Conservation (phyloP, 2,888 invertebrate species). For the Dolichomitus sp. region DNA sequence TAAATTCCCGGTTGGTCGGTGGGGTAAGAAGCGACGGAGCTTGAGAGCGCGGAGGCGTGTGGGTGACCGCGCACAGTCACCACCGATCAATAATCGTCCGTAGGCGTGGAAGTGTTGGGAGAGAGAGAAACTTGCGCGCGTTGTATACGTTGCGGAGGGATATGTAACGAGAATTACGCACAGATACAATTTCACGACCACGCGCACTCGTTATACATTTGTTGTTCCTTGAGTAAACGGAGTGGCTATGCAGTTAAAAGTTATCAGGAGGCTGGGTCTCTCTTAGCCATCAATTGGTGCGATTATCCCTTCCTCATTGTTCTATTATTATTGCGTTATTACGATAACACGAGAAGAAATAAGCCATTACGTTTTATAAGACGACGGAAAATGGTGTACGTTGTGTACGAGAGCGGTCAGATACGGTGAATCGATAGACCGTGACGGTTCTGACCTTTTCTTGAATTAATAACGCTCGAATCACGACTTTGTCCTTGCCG, state of each 20-base stretch:
- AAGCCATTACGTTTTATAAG: neutral
- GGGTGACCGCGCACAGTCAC: conserved; percentile 52
- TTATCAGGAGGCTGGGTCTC: neutral
- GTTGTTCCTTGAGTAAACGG: conserved; percentile 11
- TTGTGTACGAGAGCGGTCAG: neutral
- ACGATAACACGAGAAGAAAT: neutral
- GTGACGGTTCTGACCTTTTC: conserved; percentile 30
- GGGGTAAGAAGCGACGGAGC: neutral
- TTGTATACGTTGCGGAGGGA: conserved; percentile 9
- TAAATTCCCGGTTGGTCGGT: conserved; percentile 22
- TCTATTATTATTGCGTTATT: conserved; percentile 2
- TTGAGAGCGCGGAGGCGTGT: conserved; percentile 6
- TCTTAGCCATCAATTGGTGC: neutral
- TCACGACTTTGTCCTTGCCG: neutral
- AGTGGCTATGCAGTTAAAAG: conserved; percentile 8
- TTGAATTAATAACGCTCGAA: conserved; percentile 30
- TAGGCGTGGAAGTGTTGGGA: conserved; percentile 36
- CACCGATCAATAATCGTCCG: conserved; percentile 64
- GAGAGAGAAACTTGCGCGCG: conserved; percentile 11
- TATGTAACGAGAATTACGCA: conserved; percentile 59
- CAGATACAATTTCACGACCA: conserved; percentile 63
- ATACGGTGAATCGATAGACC: conserved; percentile 33
- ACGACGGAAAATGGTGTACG: neutral
- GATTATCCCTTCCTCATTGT: neutral
- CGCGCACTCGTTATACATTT: conserved; percentile 53